Evolutionary conservation across 64 coral and sea anemone genomes (phyloP).

Genomic region (Platygyra sinensis): DNA sequence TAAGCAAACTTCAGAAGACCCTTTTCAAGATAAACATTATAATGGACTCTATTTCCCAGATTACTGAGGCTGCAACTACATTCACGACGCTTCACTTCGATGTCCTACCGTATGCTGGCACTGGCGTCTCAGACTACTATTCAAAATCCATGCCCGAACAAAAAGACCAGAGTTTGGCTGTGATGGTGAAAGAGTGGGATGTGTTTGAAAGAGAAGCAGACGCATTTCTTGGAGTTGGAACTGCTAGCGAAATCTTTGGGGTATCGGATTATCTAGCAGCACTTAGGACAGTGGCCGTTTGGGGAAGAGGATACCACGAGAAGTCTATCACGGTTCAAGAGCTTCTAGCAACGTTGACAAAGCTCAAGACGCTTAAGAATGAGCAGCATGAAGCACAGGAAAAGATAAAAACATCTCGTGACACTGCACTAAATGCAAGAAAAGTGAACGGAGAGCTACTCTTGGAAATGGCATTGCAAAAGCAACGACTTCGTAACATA

Average conservation of each 20-base stretch:
- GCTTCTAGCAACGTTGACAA: constrained; percentile 18
- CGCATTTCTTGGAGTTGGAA: constrained; percentile 45
- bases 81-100: constrained; percentile 38
- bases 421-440: background rate
- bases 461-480: constrained; percentile 56
- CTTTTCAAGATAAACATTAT: constrained; percentile 51
- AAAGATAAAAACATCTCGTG: constrained; percentile 31
- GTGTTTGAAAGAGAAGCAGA: constrained; percentile 43
- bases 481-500: constrained; percentile 60
- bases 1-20: constrained; percentile 1
- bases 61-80: constrained; percentile 20
- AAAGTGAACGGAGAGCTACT: constrained; percentile 47
- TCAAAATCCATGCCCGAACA: constrained; percentile 24
- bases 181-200: constrained; percentile 65
- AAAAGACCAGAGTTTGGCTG: constrained; percentile 54
- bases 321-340: constrained; percentile 61
- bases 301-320: constrained; percentile 56
- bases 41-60: constrained; percentile 45
- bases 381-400: constrained; percentile 49
- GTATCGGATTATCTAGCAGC: constrained; percentile 55
- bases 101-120: constrained; percentile 20
- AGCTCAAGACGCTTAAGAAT: constrained; percentile 40
- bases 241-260: constrained; percentile 49
- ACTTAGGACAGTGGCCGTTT: constrained; percentile 38
- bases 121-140: constrained; percentile 34